Percentiles rank a stretch among this genome's conserved stretches.
Conservation (phyloP, 1,140 invertebrate species). For the Phthorimaea operculella region DNA sequence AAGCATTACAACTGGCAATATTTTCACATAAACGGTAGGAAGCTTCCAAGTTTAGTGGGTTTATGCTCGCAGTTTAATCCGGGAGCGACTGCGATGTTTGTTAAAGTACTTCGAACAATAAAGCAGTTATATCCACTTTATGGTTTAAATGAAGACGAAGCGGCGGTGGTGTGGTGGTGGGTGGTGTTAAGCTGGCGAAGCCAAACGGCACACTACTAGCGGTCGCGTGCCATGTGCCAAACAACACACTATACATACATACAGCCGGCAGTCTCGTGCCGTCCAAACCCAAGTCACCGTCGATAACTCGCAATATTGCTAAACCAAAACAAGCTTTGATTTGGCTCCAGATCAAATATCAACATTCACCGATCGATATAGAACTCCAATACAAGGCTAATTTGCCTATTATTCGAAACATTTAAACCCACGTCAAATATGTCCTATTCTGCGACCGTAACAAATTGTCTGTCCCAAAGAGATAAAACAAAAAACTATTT, state of each 20-base stretch:
- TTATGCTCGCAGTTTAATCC: neutral
- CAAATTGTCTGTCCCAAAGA: too few relatives aligned
- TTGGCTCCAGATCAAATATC: neutral
- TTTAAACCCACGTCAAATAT: too few relatives aligned
- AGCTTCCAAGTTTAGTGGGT: neutral
- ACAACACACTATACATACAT: too few relatives aligned
- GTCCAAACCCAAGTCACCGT: too few relatives aligned
- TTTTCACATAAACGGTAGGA: neutral
- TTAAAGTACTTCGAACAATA: constrained; percentile 6
- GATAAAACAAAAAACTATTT: too few relatives aligned
- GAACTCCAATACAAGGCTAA: neutral
- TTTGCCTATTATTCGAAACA: too few relatives aligned
- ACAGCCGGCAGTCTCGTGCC: too few relatives aligned
- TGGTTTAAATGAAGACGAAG: constrained; percentile 34
- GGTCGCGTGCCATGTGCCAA: neutral
- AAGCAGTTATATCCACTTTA: constrained; percentile 23
- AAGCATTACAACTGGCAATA: neutral
- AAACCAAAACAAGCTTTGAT: neutral
- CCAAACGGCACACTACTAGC: neutral
- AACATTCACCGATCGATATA: neutral
- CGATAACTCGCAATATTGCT: neutral
- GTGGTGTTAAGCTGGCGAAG: neutral
- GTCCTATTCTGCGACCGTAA: too few relatives aligned
- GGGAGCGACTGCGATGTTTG: neutral
- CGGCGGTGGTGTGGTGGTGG: constrained; percentile 1